Conservation (phyloP, 2,113 vertebrate species). For the Sebastes schlegelii region DNA sequence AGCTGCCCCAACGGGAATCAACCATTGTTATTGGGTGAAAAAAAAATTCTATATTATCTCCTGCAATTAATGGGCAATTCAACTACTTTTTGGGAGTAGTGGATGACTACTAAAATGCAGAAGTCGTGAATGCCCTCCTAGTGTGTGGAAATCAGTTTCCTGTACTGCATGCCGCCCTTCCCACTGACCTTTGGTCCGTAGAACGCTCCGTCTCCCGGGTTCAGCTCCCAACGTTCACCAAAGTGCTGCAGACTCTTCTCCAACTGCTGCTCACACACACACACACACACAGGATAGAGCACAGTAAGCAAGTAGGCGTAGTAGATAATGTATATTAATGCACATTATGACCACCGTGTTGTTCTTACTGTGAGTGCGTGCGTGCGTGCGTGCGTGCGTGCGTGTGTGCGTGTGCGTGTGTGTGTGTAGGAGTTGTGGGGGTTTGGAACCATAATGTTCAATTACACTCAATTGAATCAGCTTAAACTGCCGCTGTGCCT, state of each 20-base stretch:
- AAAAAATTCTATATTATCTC: not conserved
- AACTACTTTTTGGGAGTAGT: not conserved
- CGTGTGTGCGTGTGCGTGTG: slow-evolving; percentile 3
- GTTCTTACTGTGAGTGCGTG: not conserved
- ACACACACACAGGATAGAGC: slow-evolving; percentile 35
- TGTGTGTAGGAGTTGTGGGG: not conserved
- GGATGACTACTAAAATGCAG: not conserved
- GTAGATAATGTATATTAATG: slow-evolving; percentile 25
- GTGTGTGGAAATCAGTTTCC: not conserved
- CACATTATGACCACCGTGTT: slow-evolving; percentile 19
- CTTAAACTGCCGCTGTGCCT: slow-evolving; percentile 30
- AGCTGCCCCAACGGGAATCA: too few relatives aligned
- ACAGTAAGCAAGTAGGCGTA: not conserved
- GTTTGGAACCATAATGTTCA: slow-evolving; percentile 45
- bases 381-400: too few relatives aligned
- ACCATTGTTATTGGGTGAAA: not conserved
- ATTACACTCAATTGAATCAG: slow-evolving; percentile 54
- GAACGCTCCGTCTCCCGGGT: slow-evolving; percentile 91
- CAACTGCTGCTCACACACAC: slow-evolving; percentile 83
- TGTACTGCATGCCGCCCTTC: not conserved
- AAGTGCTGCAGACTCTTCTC: slow-evolving; percentile 88
- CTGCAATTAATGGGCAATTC: not conserved
- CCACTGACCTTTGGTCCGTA: slow-evolving; percentile 93
- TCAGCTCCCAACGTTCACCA: slow-evolving; percentile 90
- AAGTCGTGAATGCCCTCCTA: not conserved